Base-by-base conservation (phyloP, 2,113 vertebrate species). In the Ellobius talpinus region DNA sequence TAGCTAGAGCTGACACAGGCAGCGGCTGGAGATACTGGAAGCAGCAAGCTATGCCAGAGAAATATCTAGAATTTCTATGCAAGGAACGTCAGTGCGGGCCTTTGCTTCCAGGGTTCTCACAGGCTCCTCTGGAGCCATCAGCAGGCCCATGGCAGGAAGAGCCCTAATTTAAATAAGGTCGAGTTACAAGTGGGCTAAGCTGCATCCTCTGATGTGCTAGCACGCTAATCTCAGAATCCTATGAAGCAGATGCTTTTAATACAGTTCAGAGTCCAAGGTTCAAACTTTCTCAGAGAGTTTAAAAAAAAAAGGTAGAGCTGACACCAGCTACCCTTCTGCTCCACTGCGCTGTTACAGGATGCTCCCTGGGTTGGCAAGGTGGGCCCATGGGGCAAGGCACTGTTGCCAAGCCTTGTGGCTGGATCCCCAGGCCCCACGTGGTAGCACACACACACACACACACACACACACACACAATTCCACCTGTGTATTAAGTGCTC, bases 1-100 rank as follows among this genome's bases (percentile, higher is more conserved):
- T 0, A 0, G 33, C 42, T 12, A 6, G 5, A 42, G 68, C 29
- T 29, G 21, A 14, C 0, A 7, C 23, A 26, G 29, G 72, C 1
- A 11, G 17, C 17, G 14, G 58, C 6, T 50, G 50, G 14, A 42
- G 72, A 5, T 39, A 23, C 47, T 3, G 31, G 55, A 24, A 33
- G 24, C 17, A 58, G 58, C 6, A n/a, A 39, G 29, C 0, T 17
- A 31, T 5, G 14, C 72, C 5, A 2, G 45, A 52, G 50, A 73
- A 45, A 3, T 12, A 50, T 33, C 13, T 31, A 42, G 29, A 47
- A 78, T n/a, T 21, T 66, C 21, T 77, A 55, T 45, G 36, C 4
- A 3, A 5, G 47, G 82, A 39, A 61, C 23, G 21, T 63, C 39
- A 21, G 33, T 45, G 55, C 3, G 1, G 29, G 3, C 3, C 52